These are phyloP conservation scores for Conus canariensis DNA, from an alignment of 2,888 invertebrate species.

Conservation along the genomic window DNA sequence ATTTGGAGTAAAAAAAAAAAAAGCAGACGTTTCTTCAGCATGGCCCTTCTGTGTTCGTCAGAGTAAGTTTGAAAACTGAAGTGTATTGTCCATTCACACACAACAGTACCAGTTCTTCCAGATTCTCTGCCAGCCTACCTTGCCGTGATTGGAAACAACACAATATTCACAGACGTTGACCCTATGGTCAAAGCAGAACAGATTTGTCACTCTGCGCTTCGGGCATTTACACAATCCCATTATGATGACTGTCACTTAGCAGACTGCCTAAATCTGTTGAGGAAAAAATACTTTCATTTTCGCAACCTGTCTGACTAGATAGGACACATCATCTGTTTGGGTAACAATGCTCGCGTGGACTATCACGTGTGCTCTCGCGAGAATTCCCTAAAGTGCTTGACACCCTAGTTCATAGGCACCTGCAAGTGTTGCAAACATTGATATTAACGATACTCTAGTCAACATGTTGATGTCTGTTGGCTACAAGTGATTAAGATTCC, in stretches of 20 bases:
- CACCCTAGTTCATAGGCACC: constrained; percentile 48
- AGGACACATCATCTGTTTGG: constrained; percentile 19
- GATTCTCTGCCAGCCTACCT: constrained; percentile 83
- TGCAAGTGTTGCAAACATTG: constrained; percentile 60
- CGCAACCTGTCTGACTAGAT: constrained; percentile 27
- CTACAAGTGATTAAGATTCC: constrained; percentile 53
- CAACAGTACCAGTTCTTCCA: too few species aligned
- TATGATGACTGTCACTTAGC: constrained; percentile 21
- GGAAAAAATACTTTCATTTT: constrained; percentile 38
- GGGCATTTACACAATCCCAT: constrained; percentile 99
- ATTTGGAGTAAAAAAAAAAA: too few species aligned
- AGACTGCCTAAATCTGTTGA: not conserved
- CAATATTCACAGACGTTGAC: constrained; percentile 99
- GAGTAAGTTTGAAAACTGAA: too few species aligned
- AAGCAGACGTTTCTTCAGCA: too few species aligned
- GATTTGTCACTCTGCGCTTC: constrained; percentile 96
- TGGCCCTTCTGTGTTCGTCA: too few species aligned
- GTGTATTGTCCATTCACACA: too few species aligned
- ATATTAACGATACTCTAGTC: constrained; percentile 51
- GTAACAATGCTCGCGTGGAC: constrained; percentile 1
- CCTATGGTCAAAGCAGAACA: constrained; percentile 99
- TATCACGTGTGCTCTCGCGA: not conserved
- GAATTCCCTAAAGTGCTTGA: not conserved
- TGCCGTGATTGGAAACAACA: constrained; percentile 96
- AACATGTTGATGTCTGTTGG: constrained; percentile 58